A percentile compares a stretch with the other conserved stretches of the same genome.
These are phyloP conservation scores for Capitella teleta DNA, from an alignment of 1,140 invertebrate species.

Conservation along the genomic window DNA sequence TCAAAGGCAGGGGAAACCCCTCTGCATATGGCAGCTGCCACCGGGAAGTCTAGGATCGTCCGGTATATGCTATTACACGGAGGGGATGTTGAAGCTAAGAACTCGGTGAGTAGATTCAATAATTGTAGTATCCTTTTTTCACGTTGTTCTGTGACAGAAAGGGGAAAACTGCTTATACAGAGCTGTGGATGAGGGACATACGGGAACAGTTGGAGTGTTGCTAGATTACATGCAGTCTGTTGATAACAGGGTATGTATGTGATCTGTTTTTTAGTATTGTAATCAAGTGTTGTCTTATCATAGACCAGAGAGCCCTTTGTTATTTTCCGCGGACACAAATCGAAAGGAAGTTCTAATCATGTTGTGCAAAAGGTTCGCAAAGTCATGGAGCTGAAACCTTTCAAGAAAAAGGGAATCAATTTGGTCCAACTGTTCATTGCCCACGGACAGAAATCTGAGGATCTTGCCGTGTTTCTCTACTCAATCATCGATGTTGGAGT, in stretches of 20 bases:
- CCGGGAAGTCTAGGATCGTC: background rate
- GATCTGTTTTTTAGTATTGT: background rate
- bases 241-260: constrained; percentile 5
- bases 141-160: constrained; percentile 1
- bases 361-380: background rate
- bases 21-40: background rate
- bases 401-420: background rate
- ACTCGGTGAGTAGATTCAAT: constrained; percentile 1
- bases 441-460: constrained; percentile 6
- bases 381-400: constrained; percentile 2
- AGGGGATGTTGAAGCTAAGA: constrained; percentile 3
- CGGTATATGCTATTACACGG: constrained; percentile 4
- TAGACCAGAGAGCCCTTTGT: constrained; percentile 1
- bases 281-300: background rate
- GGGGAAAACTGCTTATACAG: background rate
- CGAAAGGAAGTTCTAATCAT: background rate
- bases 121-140: background rate
- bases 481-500: constrained; percentile 8
- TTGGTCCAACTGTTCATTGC: constrained; percentile 1
- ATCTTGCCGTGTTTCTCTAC: constrained; percentile 6
- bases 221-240: constrained; percentile 9
- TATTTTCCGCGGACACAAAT: background rate
- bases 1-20: background rate
- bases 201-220: constrained; percentile 3
- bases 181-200: background rate